Percentiles rank a stretch among this genome's conserved stretches.
Conservation (phyloP, 2,113 vertebrate genomes). For the Quiscalus mexicanus region DNA sequence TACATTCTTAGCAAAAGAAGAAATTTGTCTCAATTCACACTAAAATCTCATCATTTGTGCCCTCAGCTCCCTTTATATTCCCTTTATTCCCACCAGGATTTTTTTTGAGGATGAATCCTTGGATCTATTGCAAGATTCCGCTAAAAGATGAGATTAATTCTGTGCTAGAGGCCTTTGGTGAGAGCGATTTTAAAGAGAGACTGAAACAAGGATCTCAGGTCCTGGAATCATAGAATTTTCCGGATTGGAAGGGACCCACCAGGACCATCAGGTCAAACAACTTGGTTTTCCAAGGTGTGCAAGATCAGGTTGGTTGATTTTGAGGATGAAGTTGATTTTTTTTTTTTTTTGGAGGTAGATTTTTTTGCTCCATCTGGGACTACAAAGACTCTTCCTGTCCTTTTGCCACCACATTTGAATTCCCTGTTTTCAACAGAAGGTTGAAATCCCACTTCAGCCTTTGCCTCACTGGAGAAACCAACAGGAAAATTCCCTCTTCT, state of each 20-base stretch:
- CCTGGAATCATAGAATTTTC: background rate
- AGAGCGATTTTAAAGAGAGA: background rate
- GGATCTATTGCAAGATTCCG: background rate
- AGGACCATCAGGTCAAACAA: background rate
- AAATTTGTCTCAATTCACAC: background rate
- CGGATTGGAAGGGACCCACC: background rate
- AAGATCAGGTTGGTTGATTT: background rate
- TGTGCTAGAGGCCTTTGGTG: background rate
- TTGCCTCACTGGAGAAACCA: background rate
- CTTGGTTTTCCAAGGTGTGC: background rate
- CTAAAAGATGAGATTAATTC: background rate
- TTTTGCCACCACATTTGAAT: background rate
- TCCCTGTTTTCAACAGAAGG: background rate
- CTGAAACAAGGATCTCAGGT: background rate
- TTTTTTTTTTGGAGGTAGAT: background rate
- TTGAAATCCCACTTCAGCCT: background rate
- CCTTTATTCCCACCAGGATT: background rate
- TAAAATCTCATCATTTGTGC: background rate
- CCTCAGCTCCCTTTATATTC: background rate
- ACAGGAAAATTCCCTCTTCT: background rate
- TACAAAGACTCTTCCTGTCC: background rate
- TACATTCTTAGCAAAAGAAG: background rate
- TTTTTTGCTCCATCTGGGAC: background rate
- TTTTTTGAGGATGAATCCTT: background rate
- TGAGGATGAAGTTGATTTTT: background rate